These are phyloP conservation scores for Prinia subflava DNA, from an alignment of 2,113 vertebrate genomes.

Conservation along the genomic window DNA sequence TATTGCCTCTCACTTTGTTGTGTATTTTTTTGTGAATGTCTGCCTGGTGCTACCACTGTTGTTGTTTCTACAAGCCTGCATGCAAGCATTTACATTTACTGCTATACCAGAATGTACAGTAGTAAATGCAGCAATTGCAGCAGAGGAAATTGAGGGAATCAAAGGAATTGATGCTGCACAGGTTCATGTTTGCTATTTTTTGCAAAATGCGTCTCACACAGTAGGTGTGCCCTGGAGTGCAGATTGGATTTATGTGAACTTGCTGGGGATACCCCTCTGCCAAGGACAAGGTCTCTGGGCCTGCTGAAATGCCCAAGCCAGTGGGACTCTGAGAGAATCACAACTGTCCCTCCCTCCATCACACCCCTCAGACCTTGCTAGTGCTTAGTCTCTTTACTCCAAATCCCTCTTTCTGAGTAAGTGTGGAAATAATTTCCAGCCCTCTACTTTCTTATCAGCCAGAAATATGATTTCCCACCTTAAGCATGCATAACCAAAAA, in stretches of 20 bases:
- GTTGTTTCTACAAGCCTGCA: fast-evolving
- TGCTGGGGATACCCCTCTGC: background rate
- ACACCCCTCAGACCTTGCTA: background rate
- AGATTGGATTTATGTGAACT: background rate
- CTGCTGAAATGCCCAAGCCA: background rate
- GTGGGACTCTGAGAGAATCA: background rate
- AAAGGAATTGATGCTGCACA: background rate
- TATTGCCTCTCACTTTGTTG: background rate
- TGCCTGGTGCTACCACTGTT: background rate
- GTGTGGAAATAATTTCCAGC: background rate
- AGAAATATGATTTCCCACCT: background rate
- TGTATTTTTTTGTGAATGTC: background rate
- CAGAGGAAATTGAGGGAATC: background rate
- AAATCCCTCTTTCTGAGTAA: background rate
- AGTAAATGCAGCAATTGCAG: background rate
- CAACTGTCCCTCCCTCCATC: background rate
- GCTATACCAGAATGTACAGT: background rate
- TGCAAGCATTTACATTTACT: background rate
- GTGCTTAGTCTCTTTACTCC: background rate
- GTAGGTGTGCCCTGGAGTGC: background rate
- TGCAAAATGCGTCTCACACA: fast-evolving
- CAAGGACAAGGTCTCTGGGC: background rate
- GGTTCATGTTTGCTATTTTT: background rate
- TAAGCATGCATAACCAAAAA: background rate
- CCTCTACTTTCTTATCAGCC: background rate